phyloP scores from a whole-genome alignment of 2,113 vertebrate genomes.

The Neotragus moschatus region DNA sequence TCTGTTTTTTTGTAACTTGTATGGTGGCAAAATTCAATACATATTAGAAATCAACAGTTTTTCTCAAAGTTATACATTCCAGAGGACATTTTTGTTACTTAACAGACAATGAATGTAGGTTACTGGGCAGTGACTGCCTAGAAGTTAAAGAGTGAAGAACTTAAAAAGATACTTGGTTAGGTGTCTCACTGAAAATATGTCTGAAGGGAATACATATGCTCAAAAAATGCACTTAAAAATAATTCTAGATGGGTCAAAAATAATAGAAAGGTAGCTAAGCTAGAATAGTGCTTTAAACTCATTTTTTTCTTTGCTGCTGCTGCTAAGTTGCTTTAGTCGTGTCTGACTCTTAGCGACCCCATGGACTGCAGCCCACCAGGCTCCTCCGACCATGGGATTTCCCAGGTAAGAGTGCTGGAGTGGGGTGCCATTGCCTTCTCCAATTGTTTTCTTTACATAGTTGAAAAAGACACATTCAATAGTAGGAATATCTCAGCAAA shows the following conservation, averaged over 20 bases:
- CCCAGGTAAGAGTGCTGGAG: no score
- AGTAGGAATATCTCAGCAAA: background rate
- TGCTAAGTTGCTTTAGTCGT: no score
- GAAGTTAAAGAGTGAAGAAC: background rate
- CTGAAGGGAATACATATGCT: background rate
- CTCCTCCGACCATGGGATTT: no score
- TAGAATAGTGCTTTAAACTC: background rate
- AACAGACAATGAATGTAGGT: background rate
- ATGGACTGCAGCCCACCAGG: no score
- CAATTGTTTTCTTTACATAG: background rate
- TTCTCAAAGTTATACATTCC: background rate
- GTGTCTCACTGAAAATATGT: background rate
- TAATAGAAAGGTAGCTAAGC: background rate
- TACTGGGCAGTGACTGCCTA: background rate
- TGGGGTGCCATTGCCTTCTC: no score
- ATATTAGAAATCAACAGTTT: background rate
- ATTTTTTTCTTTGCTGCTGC: background rate
- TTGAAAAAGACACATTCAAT: background rate
- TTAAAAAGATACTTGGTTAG: background rate
- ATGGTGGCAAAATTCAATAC: background rate
- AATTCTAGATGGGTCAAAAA: background rate
- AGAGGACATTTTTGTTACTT: background rate
- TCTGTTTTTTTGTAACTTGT: background rate
- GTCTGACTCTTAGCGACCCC: no score
- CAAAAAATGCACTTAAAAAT: background rate